Base-by-base conservation (phyloP, 1,140 invertebrate species). In the Mizuhopecten yessoensis region DNA sequence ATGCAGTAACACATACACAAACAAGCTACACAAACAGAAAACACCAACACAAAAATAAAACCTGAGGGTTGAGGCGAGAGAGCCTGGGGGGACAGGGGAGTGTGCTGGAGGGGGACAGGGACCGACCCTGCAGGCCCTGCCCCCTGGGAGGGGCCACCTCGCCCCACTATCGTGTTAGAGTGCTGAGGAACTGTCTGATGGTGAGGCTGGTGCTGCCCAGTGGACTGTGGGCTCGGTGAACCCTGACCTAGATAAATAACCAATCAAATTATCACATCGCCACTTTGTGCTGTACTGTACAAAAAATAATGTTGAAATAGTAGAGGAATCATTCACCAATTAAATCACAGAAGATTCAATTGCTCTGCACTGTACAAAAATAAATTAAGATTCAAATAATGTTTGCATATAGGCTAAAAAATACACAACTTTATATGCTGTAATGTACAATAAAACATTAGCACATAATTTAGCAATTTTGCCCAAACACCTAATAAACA, bases 221-320 rank as follows among this genome's bases (percentile, higher is more conserved):
- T 94, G 86, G 92, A 91, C 87, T 92, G 93, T 88, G 91, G 90
- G 88, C 91, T 90, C 33, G 89, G 89, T 90, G 92, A 93, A 88
- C 92, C 92, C 87, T 92, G 92, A 92, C 93, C 93, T 94, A 90
- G 49, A 90, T 87, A 89, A 92, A 92, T 87, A 92, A 92, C 91
- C 91, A 92, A 92, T 92, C 39, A 90, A 87, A 90, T 90, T 75
- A 75, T 29, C 57, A 29, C 57, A 75, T 29, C 1, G 57, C 57
- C 57, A 75, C 57, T 75, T 75, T 75, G 23, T 75, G 57, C 57
- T 29, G 57, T 75, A 75, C 57, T 75, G 2, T 75, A 75, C 23
- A 75, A 75, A n/a, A n/a, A n/a, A n/a, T n/a, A n/a, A n/a, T n/a
- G n/a, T n/a, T n/a, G n/a, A n/a, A n/a, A n/a, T n/a, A n/a, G n/a